Percentiles rank a stretch among this genome's conserved stretches.
These are phyloP conservation scores for Procambarus virginalis DNA, from an alignment of 1,140 invertebrate genomes.

Conservation along the genomic window DNA sequence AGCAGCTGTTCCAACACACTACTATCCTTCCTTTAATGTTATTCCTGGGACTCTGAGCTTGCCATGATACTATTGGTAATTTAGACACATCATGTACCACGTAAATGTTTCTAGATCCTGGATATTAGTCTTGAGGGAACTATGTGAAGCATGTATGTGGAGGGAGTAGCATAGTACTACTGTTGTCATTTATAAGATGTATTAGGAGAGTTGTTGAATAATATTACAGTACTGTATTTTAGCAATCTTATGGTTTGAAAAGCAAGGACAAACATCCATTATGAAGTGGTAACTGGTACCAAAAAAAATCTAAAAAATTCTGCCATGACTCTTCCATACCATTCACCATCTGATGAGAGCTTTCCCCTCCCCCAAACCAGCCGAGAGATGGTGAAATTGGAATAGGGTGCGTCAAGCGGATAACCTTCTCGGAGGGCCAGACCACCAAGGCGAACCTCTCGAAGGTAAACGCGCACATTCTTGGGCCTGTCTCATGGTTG, in stretches of 20 bases:
- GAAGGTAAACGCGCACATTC: slow-evolving; percentile 72
- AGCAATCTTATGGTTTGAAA: too few species aligned
- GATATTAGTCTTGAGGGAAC: too few species aligned
- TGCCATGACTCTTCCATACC: neutral
- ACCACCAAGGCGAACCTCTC: slow-evolving; percentile 54
- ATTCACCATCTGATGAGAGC: neutral
- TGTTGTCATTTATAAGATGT: too few species aligned
- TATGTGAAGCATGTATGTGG: too few species aligned
- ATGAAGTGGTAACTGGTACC: too few species aligned
- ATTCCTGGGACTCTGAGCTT: neutral
- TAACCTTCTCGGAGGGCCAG: slow-evolving; percentile 53
- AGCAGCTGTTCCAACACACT: neutral
- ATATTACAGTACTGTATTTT: too few species aligned
- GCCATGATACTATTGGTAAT: neutral
- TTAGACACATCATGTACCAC: neutral
- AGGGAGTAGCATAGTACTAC: too few species aligned
- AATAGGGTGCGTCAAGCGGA: slow-evolving; percentile 48
- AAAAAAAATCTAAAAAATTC: neutral
- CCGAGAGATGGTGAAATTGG: slow-evolving; percentile 41
- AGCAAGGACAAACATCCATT: too few species aligned
- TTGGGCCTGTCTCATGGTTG: slow-evolving; percentile 73
- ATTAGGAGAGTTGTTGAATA: too few species aligned
- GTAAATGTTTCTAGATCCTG: too few species aligned
- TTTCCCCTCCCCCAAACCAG: slow-evolving; percentile 20
- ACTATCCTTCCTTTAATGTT: too few species aligned